Evolutionary conservation across 2,888 invertebrate species (phyloP), one percentile per base, ranked within the genome.

Genomic region (Drosophila mercatorum): DNA sequence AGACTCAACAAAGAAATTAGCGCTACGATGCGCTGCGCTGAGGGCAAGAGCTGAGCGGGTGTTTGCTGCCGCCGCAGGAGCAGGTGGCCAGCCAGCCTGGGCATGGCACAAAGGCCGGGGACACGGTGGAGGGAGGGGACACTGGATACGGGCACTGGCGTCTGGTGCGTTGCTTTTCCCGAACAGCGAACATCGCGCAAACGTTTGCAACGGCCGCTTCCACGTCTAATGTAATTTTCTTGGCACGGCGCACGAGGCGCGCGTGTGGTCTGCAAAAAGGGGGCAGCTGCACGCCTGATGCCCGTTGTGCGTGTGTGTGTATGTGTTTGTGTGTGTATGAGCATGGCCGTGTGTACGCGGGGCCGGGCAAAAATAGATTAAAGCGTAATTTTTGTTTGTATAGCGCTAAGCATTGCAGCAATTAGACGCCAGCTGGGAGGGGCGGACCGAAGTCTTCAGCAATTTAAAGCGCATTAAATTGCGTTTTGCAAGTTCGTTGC

Each of bases 341-440:
- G 75, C 55, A 34, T 63, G 46, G 55, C 51, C 36, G 55, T 58
- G 66, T 43, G 44, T 56, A 68, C 53, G 68, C 34, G 64, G 72
- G 71, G 70, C 66, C 63, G 65, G 64, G 75, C 64, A 88, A 89
- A 81, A 90, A 87, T 78, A 90, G 86, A 87, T 87, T 87, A 90
- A 90, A 90, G 86, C 74, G 85, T 89, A 86, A 86, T 90, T 85
- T 90, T 87, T 89, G 89, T 90, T 90, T 90, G 90, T 81, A 90
- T 77, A 86, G 75, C 81, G 79, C 74, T 81, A 78, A 90, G 88
- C 81, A 84, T 80, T 80, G 83, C 64, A 41, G 84, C 90, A 88
- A 85, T 85, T 85, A 85, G 78, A 72, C 60, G 72, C 53, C 46
- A 49, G 31, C 38, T 47, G 46, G 43, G 55, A 22, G 46, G 43